Base-by-base conservation (phyloP, 2,888 invertebrate genomes). In the Dasysyrphus tricinctus region DNA sequence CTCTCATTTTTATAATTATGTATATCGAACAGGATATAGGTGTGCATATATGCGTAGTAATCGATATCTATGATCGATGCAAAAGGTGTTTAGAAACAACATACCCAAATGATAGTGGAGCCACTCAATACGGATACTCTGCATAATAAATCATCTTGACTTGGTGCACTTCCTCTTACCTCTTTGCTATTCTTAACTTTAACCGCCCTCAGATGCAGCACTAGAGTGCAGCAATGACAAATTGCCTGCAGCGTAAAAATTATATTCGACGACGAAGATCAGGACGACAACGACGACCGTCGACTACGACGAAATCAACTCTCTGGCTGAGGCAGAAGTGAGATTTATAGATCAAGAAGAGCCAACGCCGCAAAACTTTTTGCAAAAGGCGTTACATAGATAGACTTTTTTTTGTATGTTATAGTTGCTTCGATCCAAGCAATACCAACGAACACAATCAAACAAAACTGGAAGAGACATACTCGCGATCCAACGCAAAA, bases 301-400 rank as follows among this genome's bases (percentile, higher is more conserved):
- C 3, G 77, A 69, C 29, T 69, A 76, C 42, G 81, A 51, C 37
- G 81, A 69, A 63, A 63, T 59, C 59, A 72, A 65, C 70, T 51
- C 65, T 77, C 34, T 34, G 24, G 14, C 32, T 14, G 44, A 51
- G 65, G 86, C 63, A 70, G 81, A 82, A 78, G 82, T 79, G 86
- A 86, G 82, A 86, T 86, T 86, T 86, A 82, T 86, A 86, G 82
- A 75, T 54, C 79, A 63, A 54, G 70, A 69, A 44, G 76, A 84
- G 63, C 61, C n/a, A 42, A 39, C 56, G 65, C 61, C 37, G 61
- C 69, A 63, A n/a, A 80, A 65, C 72, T 61, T 54, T 24, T 54
- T 49, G 47, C 77, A 81, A 63, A 44, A 85, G 85, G 81, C 80
- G 85, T 85, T 74, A 74, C 67, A 67, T 0, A 76, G 29, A 72